A percentile compares a stretch with the other conserved stretches of the same genome.
These are phyloP conservation scores for Callyntrura guangdongensis DNA, from an alignment of 2,888 invertebrate genomes.

Conservation along the genomic window DNA sequence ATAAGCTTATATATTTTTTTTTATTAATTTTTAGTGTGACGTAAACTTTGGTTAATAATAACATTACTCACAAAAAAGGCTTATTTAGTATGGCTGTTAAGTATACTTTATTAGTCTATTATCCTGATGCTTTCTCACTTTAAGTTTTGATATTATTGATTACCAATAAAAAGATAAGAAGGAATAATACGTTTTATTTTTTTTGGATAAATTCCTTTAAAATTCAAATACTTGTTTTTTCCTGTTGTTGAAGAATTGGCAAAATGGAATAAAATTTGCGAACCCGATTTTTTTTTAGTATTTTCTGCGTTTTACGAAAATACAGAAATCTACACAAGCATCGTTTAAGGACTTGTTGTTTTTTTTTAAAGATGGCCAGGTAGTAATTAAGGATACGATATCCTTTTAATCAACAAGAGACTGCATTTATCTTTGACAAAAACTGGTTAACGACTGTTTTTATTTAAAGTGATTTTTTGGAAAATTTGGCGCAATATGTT, in stretches of 20 bases:
- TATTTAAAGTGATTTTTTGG: too few relatives aligned
- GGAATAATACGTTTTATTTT: neutral
- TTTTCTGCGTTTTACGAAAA: neutral
- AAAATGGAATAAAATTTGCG: neutral
- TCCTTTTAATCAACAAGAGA: too few relatives aligned
- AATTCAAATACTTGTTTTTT: constrained; percentile 47
- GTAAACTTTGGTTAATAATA: constrained; percentile 12
- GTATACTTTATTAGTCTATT: constrained; percentile 18
- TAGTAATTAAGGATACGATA: too few relatives aligned
- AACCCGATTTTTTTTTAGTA: neutral
- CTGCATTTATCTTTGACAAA: too few relatives aligned
- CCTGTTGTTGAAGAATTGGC: neutral
- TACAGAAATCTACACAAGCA: too few relatives aligned
- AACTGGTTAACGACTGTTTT: neutral
- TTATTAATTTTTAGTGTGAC: neutral
- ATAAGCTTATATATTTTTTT: constrained; percentile 29
- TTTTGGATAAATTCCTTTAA: neutral
- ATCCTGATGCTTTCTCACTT: constrained; percentile 65
- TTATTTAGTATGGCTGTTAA: constrained; percentile 7
- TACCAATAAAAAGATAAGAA: constrained; percentile 5
- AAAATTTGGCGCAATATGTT: too few relatives aligned
- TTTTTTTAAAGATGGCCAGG: too few relatives aligned
- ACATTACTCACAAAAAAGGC: neutral
- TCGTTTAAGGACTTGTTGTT: too few relatives aligned
- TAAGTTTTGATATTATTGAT: constrained; percentile 44